A percentile compares a stretch with the other conserved stretches of the same genome.
phyloP scores from a whole-genome alignment of 2,888 invertebrate genomes.

The Entomobrya multifasciata region DNA sequence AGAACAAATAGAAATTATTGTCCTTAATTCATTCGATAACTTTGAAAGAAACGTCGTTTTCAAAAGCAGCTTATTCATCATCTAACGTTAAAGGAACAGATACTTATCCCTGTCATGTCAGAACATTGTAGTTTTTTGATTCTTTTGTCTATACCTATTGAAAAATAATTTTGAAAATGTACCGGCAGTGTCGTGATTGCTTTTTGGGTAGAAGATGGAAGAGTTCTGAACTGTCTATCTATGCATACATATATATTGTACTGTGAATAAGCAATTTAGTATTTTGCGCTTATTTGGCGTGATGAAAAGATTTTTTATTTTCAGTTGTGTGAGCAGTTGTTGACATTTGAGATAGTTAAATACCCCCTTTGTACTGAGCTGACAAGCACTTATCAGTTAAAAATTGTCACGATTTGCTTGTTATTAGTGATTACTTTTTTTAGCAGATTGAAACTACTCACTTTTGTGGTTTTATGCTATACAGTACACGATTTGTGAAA shows the following conservation, averaged over 20 bases:
- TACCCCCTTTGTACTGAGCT: neutral
- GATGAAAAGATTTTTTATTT: constrained; percentile 2
- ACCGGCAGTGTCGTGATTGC: constrained; percentile 25
- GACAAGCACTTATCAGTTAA: constrained; percentile 50
- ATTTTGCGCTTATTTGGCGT: neutral
- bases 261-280: neutral
- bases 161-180: constrained; percentile 18
- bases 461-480: neutral
- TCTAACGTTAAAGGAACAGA: neutral
- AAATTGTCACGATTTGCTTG: constrained; percentile 51
- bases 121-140: neutral
- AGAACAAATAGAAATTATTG: neutral
- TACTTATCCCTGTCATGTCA: constrained; percentile 1
- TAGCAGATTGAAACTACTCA: neutral
- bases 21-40: constrained; percentile 23
- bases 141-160: constrained; percentile 33
- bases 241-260: neutral
- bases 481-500: constrained; percentile 31
- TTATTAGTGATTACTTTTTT: neutral
- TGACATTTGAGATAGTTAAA: constrained; percentile 41
- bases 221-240: neutral
- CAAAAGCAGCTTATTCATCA: neutral
- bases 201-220: neutral
- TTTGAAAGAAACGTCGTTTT: neutral
- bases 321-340: constrained; percentile 4